Conservation (phyloP, 2,888 invertebrate species). For the Drosophila phalerata region DNA sequence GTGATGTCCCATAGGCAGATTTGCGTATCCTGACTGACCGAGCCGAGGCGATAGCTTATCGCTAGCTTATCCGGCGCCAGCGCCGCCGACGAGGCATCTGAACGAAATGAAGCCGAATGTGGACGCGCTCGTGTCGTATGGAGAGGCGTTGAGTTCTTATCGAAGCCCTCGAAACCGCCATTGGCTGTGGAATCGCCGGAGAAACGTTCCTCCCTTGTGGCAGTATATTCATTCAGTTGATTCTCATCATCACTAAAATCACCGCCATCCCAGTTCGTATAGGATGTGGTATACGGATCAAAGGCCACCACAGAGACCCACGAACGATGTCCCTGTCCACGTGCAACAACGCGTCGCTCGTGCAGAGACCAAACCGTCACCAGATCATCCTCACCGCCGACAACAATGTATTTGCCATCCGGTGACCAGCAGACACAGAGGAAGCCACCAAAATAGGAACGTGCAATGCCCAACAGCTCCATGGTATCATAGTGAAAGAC, state of each 20-base stretch:
- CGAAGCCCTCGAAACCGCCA: conserved; percentile 81
- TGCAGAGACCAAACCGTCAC: conserved; percentile 98
- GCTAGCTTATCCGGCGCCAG: conserved; percentile 86
- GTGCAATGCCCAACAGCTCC: conserved; percentile 96
- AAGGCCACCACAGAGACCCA: conserved; percentile 99
- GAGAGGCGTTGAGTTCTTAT: conserved; percentile 83
- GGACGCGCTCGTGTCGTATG: conserved; percentile 80
- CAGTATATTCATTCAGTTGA: conserved; percentile 83
- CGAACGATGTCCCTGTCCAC: conserved; percentile 98
- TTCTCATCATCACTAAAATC: conserved; percentile 88
- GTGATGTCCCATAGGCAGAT: conserved; percentile 99
- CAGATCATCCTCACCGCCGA: conserved; percentile 99
- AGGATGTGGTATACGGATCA: conserved; percentile 93
- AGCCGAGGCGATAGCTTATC: conserved; percentile 94
- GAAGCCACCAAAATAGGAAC: conserved; percentile 99
- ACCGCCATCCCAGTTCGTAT: conserved; percentile 88
- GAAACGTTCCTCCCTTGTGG: conserved; percentile 71
- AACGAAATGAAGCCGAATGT: conserved; percentile 84
- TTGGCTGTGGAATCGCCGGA: conserved; percentile 79
- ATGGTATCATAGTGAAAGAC: conserved; percentile 99
- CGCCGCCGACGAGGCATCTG: conserved; percentile 82
- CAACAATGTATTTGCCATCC: conserved; percentile 97
- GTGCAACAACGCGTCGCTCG: conserved; percentile 97
- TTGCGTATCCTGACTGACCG: conserved; percentile 99
- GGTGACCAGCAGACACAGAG: conserved; percentile 99